Base-by-base conservation (phyloP, 2,797 vertebrate species). In the Tokudaia muenninki region DNA sequence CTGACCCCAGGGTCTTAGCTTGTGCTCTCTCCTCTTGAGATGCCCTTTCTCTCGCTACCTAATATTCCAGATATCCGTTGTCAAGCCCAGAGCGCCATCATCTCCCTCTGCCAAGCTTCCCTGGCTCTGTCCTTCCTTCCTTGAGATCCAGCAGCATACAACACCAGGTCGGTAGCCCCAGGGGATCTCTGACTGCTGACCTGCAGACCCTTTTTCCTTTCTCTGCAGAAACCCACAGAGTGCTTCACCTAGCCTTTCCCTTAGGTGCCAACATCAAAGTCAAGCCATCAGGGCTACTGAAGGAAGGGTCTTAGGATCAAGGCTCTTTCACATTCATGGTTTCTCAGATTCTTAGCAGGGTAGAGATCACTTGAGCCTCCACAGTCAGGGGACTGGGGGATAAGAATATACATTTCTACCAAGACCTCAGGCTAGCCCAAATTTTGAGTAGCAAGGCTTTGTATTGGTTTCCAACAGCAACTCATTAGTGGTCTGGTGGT, bases 281-380 rank as follows among this genome's bases (percentile, higher is more conserved):
- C 77, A 91, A 74, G 47, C 29, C 41, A 29, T 41, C 19, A 61
- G 79, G 91, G 59, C 34, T 44, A 16, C 50, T 29, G 24, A 81
- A 94, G 75, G 52, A 10, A 84, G 77, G 31, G 19, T 90, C 91
- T 84, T 37, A 91, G 72, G 22, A 80, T 59, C 13, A 81, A 78
- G 41, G 90, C 34, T 86, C 67, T 79, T 92, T 89, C 59, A 77
- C 9, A 2, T 74, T 41, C 11, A 0, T 9, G 31, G 37, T 1
- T 87, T 94, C 87, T 92, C 65, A 74, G 94, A 88, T 7, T 91
- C 34, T 94, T 79, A 74, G 57, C 5, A 78, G 55, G 31, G 11
- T 31, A 72, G 4, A n/a, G 52, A 52, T 87, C 61, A 31, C 6
- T 14, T 14, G 17, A 61, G 6, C 34, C 31, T n/a, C 52, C 22